A percentile compares a stretch with the other conserved stretches of the same genome.
Evolutionary conservation across 2,888 invertebrate genomes (phyloP).

Genomic region (Stenchaetothrips biformis): DNA sequence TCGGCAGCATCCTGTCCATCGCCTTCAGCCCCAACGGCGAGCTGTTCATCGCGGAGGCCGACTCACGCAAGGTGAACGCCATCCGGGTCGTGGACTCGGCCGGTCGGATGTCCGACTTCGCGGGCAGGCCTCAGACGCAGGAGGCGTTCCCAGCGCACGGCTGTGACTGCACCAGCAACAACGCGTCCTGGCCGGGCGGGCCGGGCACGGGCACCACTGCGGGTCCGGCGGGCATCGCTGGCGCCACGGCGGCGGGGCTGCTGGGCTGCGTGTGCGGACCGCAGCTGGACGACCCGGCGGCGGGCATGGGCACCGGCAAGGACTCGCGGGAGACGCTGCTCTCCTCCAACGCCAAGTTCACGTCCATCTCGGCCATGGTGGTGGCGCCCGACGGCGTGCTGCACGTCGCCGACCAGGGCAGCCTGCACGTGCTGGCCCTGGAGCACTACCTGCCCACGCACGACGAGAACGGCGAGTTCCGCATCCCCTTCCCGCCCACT

Average conservation of each 20-base stretch:
- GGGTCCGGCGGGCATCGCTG: constrained; percentile 41
- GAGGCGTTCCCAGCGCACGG: constrained; percentile 44
- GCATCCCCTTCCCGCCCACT: constrained; percentile 80
- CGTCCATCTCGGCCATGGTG: constrained; percentile 80
- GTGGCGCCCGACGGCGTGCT: constrained; percentile 94
- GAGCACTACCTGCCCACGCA: constrained; percentile 83
- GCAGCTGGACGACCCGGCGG: constrained; percentile 1
- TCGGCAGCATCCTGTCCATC: constrained; percentile 83
- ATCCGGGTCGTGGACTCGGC: constrained; percentile 83
- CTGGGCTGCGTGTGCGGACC: constrained; percentile 28
- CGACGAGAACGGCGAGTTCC: constrained; percentile 73
- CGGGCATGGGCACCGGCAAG: constrained; percentile 59
- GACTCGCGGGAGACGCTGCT: constrained; percentile 74
- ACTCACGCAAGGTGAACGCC: constrained; percentile 76
- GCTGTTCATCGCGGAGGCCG: constrained; percentile 88
- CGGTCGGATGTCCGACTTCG: constrained; percentile 85
- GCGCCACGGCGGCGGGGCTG: constrained; percentile 53
- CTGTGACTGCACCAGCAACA: constrained; percentile 47
- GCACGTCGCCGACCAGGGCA: constrained; percentile 91
- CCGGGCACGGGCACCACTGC: neutral
- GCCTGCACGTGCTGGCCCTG: constrained; percentile 72
- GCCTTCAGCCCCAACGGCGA: constrained; percentile 89
- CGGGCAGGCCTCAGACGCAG: constrained; percentile 71
- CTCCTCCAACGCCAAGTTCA: constrained; percentile 86
- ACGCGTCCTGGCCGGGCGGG: constrained; percentile 39